Base-by-base conservation (phyloP, 2,888 invertebrate genomes). In the Steinernema hermaphroditum region DNA sequence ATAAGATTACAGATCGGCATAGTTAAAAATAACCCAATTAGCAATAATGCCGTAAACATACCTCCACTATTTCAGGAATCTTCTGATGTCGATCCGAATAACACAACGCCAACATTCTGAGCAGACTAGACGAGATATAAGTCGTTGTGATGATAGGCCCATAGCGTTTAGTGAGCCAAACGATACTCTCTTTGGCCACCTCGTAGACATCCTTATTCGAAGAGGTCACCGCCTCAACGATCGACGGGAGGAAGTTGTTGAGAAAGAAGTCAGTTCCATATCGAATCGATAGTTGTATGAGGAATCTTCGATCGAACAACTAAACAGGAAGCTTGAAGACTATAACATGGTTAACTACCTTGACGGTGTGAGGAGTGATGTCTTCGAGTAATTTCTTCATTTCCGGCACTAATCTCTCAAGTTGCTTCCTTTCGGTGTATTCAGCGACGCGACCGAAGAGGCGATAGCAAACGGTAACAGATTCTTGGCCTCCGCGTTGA, bases 61-160 rank as follows among this genome's bases (percentile, higher is more conserved):
- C 72, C 44, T 74, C 71, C 43, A 71, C 62, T 22, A 74, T 44
- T 37, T 70, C 69, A 8, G 69, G 57, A 57, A 69, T 43, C 62
- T 68, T 34, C 29, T 77, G 71, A 19, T 76, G 73, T 27, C 78
- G 68, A n/a, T 78, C 94, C 27, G 93, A 91, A 87, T 95, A 97
- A 88, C 96, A 97, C 1, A 96, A 88, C 0, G 94, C 93, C 71
- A 97, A 88, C 93, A 97, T 95, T 85, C 95, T 91, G 14, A 97
- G 89, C 78, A 98, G 89, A 72, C 79, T 81, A 6, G 82, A 72
- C 0, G 95, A 93, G 34, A 97, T 90, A 88, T 93, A 92, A 80
- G 93, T 91, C 49, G 96, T 94, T 0, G 94, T 94, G 29, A 97
- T 89, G 68, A 96, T 93, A 0, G 97, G 96, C 0, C 97, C 97